Evolutionary conservation across 2,113 vertebrate genomes (phyloP).

Genomic region (Malurus cyaneus): DNA sequence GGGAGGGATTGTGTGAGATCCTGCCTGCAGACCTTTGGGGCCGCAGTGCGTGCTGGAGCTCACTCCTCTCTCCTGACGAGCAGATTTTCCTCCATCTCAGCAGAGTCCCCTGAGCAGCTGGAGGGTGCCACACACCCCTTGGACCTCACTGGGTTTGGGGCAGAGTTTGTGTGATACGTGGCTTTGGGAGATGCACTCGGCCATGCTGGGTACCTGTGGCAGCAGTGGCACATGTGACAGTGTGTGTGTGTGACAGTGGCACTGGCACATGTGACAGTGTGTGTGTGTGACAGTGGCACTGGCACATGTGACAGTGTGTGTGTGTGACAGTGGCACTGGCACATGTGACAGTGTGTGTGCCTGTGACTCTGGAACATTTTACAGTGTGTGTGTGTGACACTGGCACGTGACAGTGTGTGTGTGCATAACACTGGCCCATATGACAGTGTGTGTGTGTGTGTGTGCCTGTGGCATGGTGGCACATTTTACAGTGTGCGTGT

Average conservation of each 20-base stretch:
- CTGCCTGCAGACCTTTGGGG: neutral
- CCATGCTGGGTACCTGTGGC: neutral
- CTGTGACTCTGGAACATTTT: too few relatives aligned
- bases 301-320: too few relatives aligned
- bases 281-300: too few relatives aligned
- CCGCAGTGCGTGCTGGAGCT: fast-evolving
- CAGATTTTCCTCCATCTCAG: neutral
- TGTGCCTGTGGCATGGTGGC: neutral
- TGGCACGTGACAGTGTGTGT: neutral
- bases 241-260: neutral
- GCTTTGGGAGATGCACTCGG: fast-evolving
- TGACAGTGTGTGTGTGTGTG: too few relatives aligned
- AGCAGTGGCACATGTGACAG: neutral
- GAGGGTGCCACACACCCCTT: neutral
- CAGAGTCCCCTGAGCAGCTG: neutral
- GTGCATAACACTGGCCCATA: too few relatives aligned
- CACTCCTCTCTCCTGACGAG: fast-evolving
- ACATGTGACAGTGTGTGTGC: too few relatives aligned
- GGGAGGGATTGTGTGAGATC: neutral
- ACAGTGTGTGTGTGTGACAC: neutral
- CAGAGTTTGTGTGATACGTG: fast-evolving
- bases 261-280: neutral
- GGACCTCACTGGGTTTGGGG: neutral
- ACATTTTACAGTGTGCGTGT: too few relatives aligned
- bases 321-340: too few relatives aligned